Conservation (phyloP, 2,113 vertebrate species). For the Microtus oregoni region DNA sequence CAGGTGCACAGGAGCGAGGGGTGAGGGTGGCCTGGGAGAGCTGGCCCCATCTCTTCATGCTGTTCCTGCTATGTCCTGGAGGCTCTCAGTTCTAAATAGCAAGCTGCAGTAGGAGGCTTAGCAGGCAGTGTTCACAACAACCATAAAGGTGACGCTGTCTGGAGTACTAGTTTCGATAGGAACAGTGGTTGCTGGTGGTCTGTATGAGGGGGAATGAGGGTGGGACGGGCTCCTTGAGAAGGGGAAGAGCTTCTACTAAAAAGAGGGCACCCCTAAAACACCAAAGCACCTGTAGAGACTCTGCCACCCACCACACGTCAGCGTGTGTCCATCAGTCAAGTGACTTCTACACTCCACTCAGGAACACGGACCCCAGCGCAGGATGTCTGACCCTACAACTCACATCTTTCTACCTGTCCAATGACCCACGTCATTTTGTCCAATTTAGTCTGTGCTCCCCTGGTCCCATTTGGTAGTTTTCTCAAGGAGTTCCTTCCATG, state of each 20-base stretch:
- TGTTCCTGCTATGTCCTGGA: background rate
- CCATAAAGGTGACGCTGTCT: background rate
- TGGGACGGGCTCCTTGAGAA: no score
- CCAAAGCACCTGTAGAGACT: accelerated
- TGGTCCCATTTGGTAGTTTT: background rate
- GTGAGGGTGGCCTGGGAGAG: background rate
- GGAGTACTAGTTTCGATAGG: background rate
- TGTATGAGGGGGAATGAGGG: background rate
- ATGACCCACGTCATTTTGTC: background rate
- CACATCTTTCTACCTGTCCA: background rate
- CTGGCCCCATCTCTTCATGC: accelerated
- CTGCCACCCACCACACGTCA: accelerated
- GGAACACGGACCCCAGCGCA: background rate
- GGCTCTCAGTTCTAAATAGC: background rate
- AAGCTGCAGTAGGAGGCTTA: background rate
- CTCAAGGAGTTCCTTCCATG: background rate
- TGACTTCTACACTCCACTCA: background rate
- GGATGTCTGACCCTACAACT: background rate
- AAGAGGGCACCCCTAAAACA: background rate
- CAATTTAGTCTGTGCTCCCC: background rate
- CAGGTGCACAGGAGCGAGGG: background rate
- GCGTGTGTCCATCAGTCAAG: background rate
- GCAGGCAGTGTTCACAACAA: background rate
- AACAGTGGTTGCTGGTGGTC: no score
- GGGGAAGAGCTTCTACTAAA: background rate